Percentiles rank a stretch among this genome's conserved stretches.
phyloP scores from a whole-genome alignment of 1,140 invertebrate species.

The Laupala kohalensis region DNA sequence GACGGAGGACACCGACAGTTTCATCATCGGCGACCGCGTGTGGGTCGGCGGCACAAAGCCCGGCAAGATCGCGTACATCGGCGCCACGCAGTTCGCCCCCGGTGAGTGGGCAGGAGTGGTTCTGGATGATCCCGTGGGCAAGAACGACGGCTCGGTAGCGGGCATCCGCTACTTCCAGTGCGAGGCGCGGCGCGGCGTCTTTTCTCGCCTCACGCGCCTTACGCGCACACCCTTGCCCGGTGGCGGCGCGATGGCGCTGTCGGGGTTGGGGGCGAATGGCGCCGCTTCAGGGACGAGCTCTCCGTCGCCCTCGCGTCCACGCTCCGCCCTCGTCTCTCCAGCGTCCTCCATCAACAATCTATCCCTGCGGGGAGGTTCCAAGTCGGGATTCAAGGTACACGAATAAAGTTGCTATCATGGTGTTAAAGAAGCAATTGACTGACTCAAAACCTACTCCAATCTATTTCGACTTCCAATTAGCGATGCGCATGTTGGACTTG shows the following conservation, averaged over 20 bases:
- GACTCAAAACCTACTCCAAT: too few relatives aligned
- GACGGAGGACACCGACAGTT: constrained; percentile 84
- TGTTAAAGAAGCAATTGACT: too few relatives aligned
- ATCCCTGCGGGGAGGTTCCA: neutral
- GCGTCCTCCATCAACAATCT: neutral
- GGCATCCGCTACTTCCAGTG: constrained; percentile 89
- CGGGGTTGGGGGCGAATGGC: neutral
- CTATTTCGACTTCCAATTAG: too few relatives aligned
- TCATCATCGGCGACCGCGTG: constrained; percentile 87
- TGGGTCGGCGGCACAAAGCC: constrained; percentile 93
- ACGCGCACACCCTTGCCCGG: constrained; percentile 30
- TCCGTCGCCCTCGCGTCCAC: constrained; percentile 1
- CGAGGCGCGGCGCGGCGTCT: constrained; percentile 83
- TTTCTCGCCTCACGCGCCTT: constrained; percentile 72
- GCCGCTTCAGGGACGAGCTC: neutral
- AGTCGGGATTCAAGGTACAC: too few relatives aligned
- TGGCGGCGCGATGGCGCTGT: neutral
- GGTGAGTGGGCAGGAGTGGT: constrained; percentile 96
- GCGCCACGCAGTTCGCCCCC: constrained; percentile 91
- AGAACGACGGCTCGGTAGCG: constrained; percentile 93
- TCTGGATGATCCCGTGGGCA: constrained; percentile 82
- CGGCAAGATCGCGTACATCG: constrained; percentile 90
- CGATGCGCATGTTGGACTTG: too few relatives aligned
- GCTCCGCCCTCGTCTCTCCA: constrained; percentile 5
- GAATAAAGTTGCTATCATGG: too few relatives aligned